Percentiles rank a stretch among this genome's conserved stretches.
Conservation (phyloP, 2,113 vertebrate species). For the Otolemur garnettii region DNA sequence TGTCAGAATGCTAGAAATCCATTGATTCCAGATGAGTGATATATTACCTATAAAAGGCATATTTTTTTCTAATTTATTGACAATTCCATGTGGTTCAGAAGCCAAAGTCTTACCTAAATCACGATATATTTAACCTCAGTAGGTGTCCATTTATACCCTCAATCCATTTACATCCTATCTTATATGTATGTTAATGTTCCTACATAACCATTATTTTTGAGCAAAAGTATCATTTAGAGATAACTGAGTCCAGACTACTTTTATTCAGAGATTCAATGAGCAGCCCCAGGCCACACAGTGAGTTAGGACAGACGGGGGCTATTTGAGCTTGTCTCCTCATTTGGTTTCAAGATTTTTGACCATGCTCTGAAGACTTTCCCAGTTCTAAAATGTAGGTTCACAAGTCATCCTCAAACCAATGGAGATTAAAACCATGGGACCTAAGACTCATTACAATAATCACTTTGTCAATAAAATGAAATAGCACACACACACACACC, state of each 20-base stretch:
- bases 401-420: neutral
- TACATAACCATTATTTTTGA: slow-evolving; percentile 15
- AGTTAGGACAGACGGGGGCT: neutral
- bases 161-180: neutral
- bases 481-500: too few relatives aligned
- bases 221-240: neutral
- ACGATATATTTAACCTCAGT: slow-evolving; percentile 8
- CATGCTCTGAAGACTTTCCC: neutral
- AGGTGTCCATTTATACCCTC: slow-evolving; percentile 2
- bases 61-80: slow-evolving; percentile 23
- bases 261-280: neutral
- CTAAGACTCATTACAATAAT: neutral
- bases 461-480: neutral
- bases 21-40: neutral
- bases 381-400: neutral
- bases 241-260: neutral
- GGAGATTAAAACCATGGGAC: neutral
- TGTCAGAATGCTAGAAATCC: neutral
- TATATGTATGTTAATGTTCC: neutral
- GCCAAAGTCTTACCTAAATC: slow-evolving; percentile 40
- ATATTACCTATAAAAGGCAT: slow-evolving; percentile 5
- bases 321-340: neutral
- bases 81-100: slow-evolving; percentile 16
- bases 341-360: neutral
- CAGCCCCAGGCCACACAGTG: neutral